Evolutionary conservation across 2,797 vertebrate genomes (phyloP).

Genomic region (Rhinogobio ventralis): DNA sequence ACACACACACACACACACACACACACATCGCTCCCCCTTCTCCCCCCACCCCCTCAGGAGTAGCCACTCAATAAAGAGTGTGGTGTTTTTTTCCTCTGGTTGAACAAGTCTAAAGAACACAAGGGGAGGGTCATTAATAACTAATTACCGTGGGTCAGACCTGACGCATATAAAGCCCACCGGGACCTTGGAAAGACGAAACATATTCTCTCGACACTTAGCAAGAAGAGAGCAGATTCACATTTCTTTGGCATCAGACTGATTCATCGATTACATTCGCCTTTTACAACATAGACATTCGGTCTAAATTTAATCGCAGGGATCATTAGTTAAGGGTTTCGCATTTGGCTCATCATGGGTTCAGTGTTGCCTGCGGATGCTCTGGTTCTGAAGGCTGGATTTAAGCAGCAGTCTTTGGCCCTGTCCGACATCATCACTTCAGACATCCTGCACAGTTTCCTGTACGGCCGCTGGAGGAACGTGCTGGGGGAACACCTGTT

Average conservation of each 20-base stretch:
- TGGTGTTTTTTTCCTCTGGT: slow-evolving; percentile 67
- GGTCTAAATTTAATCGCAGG: not conserved
- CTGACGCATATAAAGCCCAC: slow-evolving; percentile 82
- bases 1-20: slow-evolving; percentile 51
- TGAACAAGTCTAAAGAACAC: slow-evolving; percentile 80
- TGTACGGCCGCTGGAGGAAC: slow-evolving; percentile 96
- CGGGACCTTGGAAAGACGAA: slow-evolving; percentile 66
- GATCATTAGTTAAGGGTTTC: slow-evolving; percentile 4
- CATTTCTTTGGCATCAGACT: slow-evolving; percentile 7
- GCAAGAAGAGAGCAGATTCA: slow-evolving; percentile 35
- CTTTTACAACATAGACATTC: not conserved
- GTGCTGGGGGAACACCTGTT: slow-evolving; percentile 91
- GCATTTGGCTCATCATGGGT: slow-evolving; percentile 81
- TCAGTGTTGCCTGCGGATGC: slow-evolving; percentile 91
- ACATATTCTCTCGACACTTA: slow-evolving; percentile 62
- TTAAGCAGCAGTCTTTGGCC: slow-evolving; percentile 85
- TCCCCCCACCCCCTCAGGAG: slow-evolving; percentile 59
- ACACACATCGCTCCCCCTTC: slow-evolving; percentile 30
- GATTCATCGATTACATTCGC: slow-evolving; percentile 28
- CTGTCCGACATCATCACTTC: slow-evolving; percentile 97
- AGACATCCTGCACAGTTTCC: slow-evolving; percentile 97
- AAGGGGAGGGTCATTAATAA: slow-evolving; percentile 89
- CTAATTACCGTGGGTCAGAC: slow-evolving; percentile 87
- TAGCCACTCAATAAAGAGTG: slow-evolving; percentile 70
- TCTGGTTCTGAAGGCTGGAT: slow-evolving; percentile 85